phyloP scores from a whole-genome alignment of 2,888 invertebrate genomes.

The Drosophila bunnanda region DNA sequence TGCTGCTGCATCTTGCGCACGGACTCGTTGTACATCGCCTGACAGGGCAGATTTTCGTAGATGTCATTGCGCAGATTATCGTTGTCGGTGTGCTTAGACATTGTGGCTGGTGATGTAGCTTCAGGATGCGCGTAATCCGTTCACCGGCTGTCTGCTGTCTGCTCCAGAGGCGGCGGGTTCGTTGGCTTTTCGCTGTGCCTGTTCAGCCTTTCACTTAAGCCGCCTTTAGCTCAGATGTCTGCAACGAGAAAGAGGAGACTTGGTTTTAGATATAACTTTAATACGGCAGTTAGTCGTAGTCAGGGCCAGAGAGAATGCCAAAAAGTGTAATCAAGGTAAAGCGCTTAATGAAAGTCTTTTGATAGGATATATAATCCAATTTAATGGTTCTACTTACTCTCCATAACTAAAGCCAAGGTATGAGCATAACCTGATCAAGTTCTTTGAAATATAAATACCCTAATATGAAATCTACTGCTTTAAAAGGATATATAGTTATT shows the following conservation, averaged over 20 bases:
- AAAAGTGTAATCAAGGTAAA: slow-evolving; percentile 13
- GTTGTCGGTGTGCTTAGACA: slow-evolving; percentile 85
- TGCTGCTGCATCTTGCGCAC: slow-evolving; percentile 84
- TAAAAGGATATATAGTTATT: neutral
- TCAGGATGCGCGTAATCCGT: slow-evolving; percentile 51
- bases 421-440: neutral
- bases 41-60: slow-evolving; percentile 84
- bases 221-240: slow-evolving; percentile 35
- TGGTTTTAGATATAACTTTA: slow-evolving; percentile 28
- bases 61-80: slow-evolving; percentile 85
- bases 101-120: slow-evolving; percentile 54
- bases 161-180: slow-evolving; percentile 31
- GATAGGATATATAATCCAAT: too few relatives aligned
- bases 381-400: neutral
- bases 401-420: neutral
- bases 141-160: slow-evolving; percentile 31
- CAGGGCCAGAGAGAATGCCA: slow-evolving; percentile 15
- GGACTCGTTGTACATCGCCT: slow-evolving; percentile 85
- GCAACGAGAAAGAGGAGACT: slow-evolving; percentile 39
- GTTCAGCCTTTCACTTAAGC: slow-evolving; percentile 46
- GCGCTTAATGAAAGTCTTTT: neutral
- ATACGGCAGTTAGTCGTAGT: slow-evolving; percentile 1
- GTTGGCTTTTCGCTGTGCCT: slow-evolving; percentile 35
- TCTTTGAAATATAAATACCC: neutral
- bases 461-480: neutral